Conservation (phyloP, 1,140 invertebrate species). For the Megalopta genalis region DNA sequence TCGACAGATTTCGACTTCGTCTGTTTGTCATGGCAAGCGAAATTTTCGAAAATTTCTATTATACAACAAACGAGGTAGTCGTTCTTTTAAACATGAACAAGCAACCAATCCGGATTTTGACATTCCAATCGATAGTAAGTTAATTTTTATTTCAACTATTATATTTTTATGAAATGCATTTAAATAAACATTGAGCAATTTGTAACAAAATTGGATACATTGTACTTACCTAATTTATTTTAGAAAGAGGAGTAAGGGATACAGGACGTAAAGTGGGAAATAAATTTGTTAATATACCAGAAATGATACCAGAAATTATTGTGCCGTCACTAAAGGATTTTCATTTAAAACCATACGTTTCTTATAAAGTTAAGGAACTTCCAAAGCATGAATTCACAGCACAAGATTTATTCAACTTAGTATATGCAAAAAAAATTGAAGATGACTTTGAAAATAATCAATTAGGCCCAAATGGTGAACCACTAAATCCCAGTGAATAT, state of each 20-base stretch:
- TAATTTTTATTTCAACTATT: neutral
- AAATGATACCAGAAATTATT: conserved; percentile 95
- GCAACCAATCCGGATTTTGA: conserved; percentile 74
- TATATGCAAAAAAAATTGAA: conserved; percentile 90
- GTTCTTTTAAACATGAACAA: conserved; percentile 84
- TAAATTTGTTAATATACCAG: conserved; percentile 86
- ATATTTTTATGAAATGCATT: conserved; percentile 17
- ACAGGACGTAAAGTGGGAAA: conserved; percentile 81
- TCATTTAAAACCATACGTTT: conserved; percentile 95
- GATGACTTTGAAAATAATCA: conserved; percentile 88
- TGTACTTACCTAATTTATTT: conserved; percentile 20
- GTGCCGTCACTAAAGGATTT: conserved; percentile 91
- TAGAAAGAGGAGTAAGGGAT: conserved; percentile 84
- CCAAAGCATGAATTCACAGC: conserved; percentile 90
- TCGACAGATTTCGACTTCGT: conserved; percentile 83
- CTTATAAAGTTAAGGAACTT: conserved; percentile 88
- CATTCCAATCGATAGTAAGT: conserved; percentile 54
- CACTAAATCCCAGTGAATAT: conserved; percentile 86
- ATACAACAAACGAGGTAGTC: conserved; percentile 86
- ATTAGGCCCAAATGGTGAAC: conserved; percentile 84
- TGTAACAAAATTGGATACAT: neutral
- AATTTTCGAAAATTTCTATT: conserved; percentile 90
- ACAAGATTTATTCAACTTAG: conserved; percentile 90
- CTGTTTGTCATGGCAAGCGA: conserved; percentile 83
- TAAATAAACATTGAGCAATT: conserved; percentile 3